Evolutionary conservation across 1,140 invertebrate genomes (phyloP).

Genomic region (Rhagoletis zephyria): DNA sequence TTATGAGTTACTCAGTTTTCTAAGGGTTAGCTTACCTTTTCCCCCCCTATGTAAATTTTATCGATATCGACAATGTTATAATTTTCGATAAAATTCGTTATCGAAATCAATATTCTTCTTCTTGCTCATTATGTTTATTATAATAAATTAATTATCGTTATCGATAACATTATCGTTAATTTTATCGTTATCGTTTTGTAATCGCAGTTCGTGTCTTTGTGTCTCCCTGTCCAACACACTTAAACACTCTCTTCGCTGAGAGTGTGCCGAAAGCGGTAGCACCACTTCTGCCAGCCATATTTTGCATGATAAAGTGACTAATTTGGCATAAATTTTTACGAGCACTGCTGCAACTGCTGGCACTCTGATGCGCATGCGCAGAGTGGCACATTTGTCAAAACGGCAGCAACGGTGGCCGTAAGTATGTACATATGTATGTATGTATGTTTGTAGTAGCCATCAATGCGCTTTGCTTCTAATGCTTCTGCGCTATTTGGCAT

Average conservation of each 20-base stretch:
- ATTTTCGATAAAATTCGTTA: too few species aligned
- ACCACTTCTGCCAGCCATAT: not conserved
- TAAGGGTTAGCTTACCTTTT: too few species aligned
- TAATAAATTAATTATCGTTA: conserved; percentile 9
- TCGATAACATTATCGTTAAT: too few species aligned
- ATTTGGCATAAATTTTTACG: conserved; percentile 33
- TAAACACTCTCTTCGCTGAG: too few species aligned
- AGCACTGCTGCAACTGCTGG: not conserved
- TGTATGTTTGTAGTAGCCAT: not conserved
- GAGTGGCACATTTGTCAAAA: conserved; percentile 43
- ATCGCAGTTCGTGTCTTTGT: too few species aligned
- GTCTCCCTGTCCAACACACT: too few species aligned
- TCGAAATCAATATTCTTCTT: too few species aligned
- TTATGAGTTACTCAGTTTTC: too few species aligned
- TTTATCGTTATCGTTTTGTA: too few species aligned
- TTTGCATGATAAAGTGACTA: conserved; percentile 4
- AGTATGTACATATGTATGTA: not conserved
- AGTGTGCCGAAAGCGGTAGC: not conserved
- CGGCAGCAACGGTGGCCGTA: not conserved
- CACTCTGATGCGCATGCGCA: not conserved
- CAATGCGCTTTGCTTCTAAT: too few species aligned
- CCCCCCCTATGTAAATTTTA: too few species aligned
- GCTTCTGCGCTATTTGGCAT: not conserved
- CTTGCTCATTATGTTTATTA: not conserved
- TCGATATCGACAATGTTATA: too few species aligned